Conservation (phyloP, 2,888 invertebrate genomes). For the Flabesymbios commensalis region DNA sequence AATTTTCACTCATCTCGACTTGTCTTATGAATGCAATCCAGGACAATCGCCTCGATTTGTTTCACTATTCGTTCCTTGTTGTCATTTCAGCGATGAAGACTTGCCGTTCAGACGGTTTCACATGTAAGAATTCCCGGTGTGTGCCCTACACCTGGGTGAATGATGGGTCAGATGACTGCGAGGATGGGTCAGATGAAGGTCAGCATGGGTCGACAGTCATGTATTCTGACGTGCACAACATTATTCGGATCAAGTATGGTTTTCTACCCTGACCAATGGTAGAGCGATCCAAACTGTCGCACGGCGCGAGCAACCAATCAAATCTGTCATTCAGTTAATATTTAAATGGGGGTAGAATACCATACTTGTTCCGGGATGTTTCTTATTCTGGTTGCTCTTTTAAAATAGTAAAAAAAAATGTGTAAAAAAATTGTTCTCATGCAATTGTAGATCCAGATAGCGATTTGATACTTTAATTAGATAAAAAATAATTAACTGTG, state of each 20-base stretch:
- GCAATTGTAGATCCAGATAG: too few species aligned
- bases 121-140: not conserved
- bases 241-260: too few species aligned
- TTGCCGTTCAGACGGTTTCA: slow-evolving; percentile 2
- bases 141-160: not conserved
- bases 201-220: too few species aligned
- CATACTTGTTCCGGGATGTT: not conserved
- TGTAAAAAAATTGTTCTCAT: too few species aligned
- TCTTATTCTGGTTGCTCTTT: not conserved
- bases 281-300: not conserved
- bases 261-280: not conserved
- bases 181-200: slow-evolving; percentile 6
- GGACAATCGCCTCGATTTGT: too few species aligned
- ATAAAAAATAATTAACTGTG: too few species aligned
- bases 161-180: not conserved
- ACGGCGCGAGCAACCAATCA: not conserved
- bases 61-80: too few species aligned
- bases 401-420: too few species aligned
- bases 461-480: too few species aligned
- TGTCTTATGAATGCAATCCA: too few species aligned
- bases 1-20: too few species aligned
- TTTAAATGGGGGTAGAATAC: not conserved
- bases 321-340: not conserved
- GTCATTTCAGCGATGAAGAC: not conserved
- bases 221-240: too few species aligned